Conservation (phyloP, 2,888 invertebrate genomes). For the Patella caerulea region DNA sequence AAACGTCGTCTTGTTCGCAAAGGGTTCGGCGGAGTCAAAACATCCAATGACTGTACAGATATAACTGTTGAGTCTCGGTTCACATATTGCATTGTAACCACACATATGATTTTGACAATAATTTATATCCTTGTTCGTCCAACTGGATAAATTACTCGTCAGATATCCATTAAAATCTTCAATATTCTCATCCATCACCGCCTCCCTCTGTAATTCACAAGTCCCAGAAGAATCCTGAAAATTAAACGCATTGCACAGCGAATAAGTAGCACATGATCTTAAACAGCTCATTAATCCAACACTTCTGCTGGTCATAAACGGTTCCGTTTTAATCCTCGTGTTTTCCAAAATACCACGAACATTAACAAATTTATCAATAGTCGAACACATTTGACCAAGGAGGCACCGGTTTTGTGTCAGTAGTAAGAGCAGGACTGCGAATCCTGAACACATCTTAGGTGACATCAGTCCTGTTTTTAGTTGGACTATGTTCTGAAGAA, state of each 20-base stretch:
- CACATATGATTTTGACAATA: conserved; percentile 3
- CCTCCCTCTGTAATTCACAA: neutral
- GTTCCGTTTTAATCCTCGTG: too few species aligned
- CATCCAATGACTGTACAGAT: neutral
- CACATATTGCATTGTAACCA: neutral
- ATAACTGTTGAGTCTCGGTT: neutral
- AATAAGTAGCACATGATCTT: neutral
- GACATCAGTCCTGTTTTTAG: too few species aligned
- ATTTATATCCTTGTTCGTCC: neutral
- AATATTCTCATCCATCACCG: neutral
- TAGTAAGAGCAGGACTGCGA: too few species aligned
- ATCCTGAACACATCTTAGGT: too few species aligned
- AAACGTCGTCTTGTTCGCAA: neutral
- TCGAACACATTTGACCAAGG: too few species aligned
- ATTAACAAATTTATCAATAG: too few species aligned
- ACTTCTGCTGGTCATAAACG: neutral
- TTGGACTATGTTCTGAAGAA: too few species aligned
- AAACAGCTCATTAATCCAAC: neutral
- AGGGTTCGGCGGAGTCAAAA: neutral
- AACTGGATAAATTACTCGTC: neutral
- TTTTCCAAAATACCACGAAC: too few species aligned
- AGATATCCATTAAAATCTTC: neutral
- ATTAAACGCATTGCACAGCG: neutral
- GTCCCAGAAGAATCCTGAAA: neutral
- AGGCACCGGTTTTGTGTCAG: too few species aligned